phyloP scores from a whole-genome alignment of 2,113 vertebrate genomes.

The Thunnus thynnus region DNA sequence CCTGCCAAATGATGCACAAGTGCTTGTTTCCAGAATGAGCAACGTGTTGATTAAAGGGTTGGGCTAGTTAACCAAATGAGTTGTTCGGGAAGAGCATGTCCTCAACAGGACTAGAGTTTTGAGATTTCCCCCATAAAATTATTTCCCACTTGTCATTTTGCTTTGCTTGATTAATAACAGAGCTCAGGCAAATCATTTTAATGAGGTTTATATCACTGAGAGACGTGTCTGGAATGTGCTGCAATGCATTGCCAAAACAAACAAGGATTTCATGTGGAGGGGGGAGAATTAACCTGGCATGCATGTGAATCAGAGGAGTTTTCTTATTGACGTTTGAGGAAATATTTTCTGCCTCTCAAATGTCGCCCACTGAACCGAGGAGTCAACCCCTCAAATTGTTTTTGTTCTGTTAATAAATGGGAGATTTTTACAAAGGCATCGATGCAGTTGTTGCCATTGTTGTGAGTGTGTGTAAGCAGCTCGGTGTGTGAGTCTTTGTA shows the following conservation, averaged over 20 bases:
- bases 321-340: constrained; percentile 44
- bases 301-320: constrained; percentile 18
- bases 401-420: constrained; percentile 48
- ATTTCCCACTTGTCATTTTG: constrained; percentile 63
- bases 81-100: constrained; percentile 4
- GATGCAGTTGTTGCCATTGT: constrained; percentile 20
- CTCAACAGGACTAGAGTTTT: constrained; percentile 38
- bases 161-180: constrained; percentile 63
- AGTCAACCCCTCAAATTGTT: constrained; percentile 27
- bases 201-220: constrained; percentile 56
- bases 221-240: constrained; percentile 27
- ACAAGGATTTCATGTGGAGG: constrained; percentile 45
- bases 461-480: constrained; percentile 11
- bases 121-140: constrained; percentile 33
- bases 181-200: constrained; percentile 61
- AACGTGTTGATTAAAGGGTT: constrained; percentile 19
- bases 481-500: background rate
- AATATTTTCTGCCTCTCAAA: constrained; percentile 45
- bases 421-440: constrained; percentile 25
- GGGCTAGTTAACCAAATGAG: constrained; percentile 39
- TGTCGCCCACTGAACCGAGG: constrained; percentile 6
- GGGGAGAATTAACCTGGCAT: constrained; percentile 41
- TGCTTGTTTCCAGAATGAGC: constrained; percentile 35
- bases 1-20: constrained; percentile 29
- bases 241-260: constrained; percentile 52